These are phyloP conservation scores for Dissostichus mawsoni DNA, from an alignment of 2,113 vertebrate species.

Conservation along the genomic window DNA sequence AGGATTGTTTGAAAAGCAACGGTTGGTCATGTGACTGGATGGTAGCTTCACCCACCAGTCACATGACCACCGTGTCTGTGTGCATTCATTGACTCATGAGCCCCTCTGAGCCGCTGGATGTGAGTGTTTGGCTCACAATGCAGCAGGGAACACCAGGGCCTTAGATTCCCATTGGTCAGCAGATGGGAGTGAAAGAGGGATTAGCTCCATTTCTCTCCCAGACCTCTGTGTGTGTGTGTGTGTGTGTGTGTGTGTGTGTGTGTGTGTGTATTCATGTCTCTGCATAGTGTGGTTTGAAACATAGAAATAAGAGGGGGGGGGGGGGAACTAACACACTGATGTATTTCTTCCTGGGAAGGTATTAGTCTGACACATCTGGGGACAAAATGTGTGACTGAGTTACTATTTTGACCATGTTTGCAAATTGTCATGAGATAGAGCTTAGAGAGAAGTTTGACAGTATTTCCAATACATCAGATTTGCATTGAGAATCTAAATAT, in stretches of 20 bases:
- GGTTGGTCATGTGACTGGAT: conserved; percentile 26
- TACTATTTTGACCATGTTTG: not conserved
- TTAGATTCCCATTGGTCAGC: conserved; percentile 80
- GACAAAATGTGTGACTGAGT: conserved; percentile 5
- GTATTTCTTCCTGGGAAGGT: not conserved
- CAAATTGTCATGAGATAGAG: not conserved
- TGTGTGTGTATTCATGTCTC: conserved; percentile 2
- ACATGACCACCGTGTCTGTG: conserved; percentile 28
- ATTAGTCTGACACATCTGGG: not conserved
- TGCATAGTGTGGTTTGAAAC: not conserved
- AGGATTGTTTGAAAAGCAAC: not conserved
- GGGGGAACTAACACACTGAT: not conserved
- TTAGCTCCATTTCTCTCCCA: conserved; percentile 59
- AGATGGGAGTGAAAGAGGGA: conserved; percentile 73
- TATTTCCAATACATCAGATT: too few species aligned
- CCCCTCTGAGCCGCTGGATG: conserved; percentile 53
- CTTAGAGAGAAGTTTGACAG: not conserved
- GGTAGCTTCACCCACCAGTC: conserved; percentile 27
- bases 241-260: conserved; percentile 6
- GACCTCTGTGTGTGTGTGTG: conserved; percentile 1
- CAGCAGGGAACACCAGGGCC: conserved; percentile 44
- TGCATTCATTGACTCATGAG: conserved; percentile 57
- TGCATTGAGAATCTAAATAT: not conserved
- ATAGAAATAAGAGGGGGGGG: not conserved
- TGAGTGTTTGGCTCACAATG: conserved; percentile 68